phyloP scores from a whole-genome alignment of 1,140 invertebrate species.

The Leguminivora glycinivorella region DNA sequence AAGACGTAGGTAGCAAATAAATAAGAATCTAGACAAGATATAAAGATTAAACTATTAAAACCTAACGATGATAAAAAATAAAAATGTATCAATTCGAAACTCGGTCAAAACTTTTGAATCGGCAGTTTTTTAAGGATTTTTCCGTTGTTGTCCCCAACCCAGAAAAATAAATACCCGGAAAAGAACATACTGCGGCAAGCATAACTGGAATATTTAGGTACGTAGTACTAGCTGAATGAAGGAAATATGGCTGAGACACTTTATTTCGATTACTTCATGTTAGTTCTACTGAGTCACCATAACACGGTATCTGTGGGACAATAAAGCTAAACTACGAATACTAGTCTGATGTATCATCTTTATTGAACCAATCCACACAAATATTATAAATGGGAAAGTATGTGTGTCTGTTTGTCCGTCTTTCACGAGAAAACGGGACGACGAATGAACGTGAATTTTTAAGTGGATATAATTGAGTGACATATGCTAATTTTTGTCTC shows the following conservation, averaged over 20 bases:
- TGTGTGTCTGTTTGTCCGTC: too few relatives aligned
- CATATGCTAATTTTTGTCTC: too few relatives aligned
- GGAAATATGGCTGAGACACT: background rate
- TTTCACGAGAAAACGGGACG: too few relatives aligned
- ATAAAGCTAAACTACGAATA: constrained; percentile 2
- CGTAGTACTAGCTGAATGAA: background rate
- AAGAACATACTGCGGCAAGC: background rate
- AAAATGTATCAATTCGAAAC: too few relatives aligned
- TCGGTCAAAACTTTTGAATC: too few relatives aligned
- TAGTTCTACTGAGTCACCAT: background rate
- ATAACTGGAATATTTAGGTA: background rate
- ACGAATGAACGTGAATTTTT: too few relatives aligned
- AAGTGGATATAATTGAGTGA: too few relatives aligned
- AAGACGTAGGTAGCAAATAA: too few relatives aligned
- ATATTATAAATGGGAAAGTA: too few relatives aligned
- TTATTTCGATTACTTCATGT: background rate
- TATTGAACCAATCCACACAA: background rate
- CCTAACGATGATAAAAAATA: too few relatives aligned
- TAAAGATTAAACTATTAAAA: too few relatives aligned
- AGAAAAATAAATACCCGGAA: background rate
- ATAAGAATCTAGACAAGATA: too few relatives aligned
- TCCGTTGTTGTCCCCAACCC: background rate
- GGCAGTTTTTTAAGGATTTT: background rate
- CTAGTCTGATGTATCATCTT: background rate
- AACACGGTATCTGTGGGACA: background rate